A percentile compares a stretch with the other conserved stretches of the same genome.
Evolutionary conservation across 1,140 invertebrate species (phyloP).

Genomic region (Leptinotarsa undecemlineata): DNA sequence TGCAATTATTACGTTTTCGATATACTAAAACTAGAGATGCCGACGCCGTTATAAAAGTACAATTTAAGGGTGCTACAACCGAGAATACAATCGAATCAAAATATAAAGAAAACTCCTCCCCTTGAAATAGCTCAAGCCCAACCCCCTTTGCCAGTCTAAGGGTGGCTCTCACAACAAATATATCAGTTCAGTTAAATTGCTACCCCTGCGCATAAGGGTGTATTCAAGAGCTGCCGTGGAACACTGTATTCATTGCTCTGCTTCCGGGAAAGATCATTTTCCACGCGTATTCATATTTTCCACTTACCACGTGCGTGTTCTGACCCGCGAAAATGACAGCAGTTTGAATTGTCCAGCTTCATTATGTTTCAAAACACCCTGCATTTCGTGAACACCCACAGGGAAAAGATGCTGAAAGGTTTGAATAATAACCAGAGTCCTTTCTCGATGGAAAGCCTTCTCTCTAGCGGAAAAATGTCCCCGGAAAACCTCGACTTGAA

Average conservation of each 20-base stretch:
- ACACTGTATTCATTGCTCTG: slow-evolving; percentile 21
- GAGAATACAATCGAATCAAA: slow-evolving; percentile 37
- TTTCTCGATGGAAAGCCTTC: slow-evolving; percentile 54
- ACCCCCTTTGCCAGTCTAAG: slow-evolving; percentile 45
- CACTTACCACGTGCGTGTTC: slow-evolving; percentile 11
- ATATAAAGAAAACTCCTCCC: slow-evolving; percentile 50
- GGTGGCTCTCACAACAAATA: slow-evolving; percentile 45
- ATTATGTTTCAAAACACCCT: slow-evolving; percentile 50
- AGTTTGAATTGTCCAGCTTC: slow-evolving; percentile 8
- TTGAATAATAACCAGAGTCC: slow-evolving; percentile 52
- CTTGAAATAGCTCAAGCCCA: slow-evolving; percentile 42
- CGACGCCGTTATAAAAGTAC: slow-evolving; percentile 34
- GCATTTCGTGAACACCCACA: slow-evolving; percentile 43
- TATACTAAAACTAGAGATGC: slow-evolving; percentile 2
- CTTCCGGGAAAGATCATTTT: slow-evolving; percentile 5
- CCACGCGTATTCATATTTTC: slow-evolving; percentile 8
- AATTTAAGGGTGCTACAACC: slow-evolving; percentile 39
- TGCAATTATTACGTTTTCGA: slow-evolving; percentile 22
- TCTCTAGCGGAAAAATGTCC: slow-evolving; percentile 48
- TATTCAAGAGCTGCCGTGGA: slow-evolving; percentile 9
- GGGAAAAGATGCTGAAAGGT: slow-evolving; percentile 51
- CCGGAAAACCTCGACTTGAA: slow-evolving; percentile 45
- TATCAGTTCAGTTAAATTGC: slow-evolving; percentile 41
- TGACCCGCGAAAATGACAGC: slow-evolving; percentile 12
- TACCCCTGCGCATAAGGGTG: slow-evolving; percentile 30